A percentile compares a stretch with the other conserved stretches of the same genome.
These are phyloP conservation scores for Chrysolina oricalcia DNA, from an alignment of 2,888 invertebrate species.

Conservation along the genomic window DNA sequence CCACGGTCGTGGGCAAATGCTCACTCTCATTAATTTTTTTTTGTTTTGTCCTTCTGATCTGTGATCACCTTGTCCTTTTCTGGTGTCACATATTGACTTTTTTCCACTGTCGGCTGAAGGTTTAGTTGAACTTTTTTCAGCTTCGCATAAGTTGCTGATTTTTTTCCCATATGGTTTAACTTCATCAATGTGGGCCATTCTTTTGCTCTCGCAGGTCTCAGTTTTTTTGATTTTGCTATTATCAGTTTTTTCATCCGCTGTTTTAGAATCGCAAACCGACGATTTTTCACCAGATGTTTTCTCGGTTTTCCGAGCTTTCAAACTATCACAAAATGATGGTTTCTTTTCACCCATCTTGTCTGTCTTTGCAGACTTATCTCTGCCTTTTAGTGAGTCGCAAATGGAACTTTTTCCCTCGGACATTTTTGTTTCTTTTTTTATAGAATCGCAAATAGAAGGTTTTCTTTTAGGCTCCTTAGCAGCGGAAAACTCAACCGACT, in stretches of 20 bases:
- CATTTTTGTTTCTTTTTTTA: not conserved
- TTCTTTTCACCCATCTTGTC: not conserved
- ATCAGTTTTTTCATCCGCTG: not conserved
- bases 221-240: too few species aligned
- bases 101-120: not conserved
- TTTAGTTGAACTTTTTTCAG: not conserved
- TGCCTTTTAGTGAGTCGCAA: not conserved
- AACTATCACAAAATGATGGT: not conserved
- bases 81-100: not conserved
- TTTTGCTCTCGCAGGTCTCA: not conserved
- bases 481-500: not conserved
- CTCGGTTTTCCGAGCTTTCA: not conserved
- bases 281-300: not conserved
- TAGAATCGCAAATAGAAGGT: constrained; percentile 7
- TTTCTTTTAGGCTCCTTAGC: not conserved
- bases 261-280: constrained; percentile 4
- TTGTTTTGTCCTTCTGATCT: not conserved
- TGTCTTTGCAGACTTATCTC: not conserved
- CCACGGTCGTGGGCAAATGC: not conserved
- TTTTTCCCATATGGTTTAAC: not conserved
- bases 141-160: not conserved
- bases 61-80: not conserved
- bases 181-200: constrained; percentile 2
- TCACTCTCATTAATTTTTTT: not conserved
- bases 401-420: not conserved